Conservation (phyloP, 2,888 invertebrate genomes). For the Lasiommata megera region DNA sequence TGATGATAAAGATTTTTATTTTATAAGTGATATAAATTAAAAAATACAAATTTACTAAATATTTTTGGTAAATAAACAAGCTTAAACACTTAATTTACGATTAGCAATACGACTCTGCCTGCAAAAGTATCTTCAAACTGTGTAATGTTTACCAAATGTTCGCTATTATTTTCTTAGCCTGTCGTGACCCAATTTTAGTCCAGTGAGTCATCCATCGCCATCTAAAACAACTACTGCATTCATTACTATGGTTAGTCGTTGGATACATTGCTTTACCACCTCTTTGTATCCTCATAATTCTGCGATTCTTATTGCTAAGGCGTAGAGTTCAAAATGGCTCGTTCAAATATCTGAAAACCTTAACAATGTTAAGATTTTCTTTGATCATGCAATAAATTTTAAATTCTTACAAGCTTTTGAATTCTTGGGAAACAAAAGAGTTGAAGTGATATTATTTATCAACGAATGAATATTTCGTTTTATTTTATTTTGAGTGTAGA, state of each 20-base stretch:
- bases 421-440: constrained; percentile 25
- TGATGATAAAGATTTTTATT: too few species aligned
- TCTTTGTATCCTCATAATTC: neutral
- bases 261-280: neutral
- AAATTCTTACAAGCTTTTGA: constrained; percentile 31
- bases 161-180: neutral
- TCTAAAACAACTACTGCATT: constrained; percentile 24
- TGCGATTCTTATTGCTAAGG: neutral
- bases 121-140: too few species aligned
- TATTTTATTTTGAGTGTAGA: neutral
- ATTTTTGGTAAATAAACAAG: too few species aligned
- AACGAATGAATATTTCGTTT: constrained; percentile 16
- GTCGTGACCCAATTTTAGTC: constrained; percentile 35
- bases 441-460: constrained; percentile 21
- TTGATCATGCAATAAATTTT: constrained; percentile 39
- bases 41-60: too few species aligned
- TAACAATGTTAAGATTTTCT: constrained; percentile 31
- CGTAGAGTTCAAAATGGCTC: neutral
- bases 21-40: too few species aligned
- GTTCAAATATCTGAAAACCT: constrained; percentile 1
- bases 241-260: constrained; percentile 19
- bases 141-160: neutral
- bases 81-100: too few species aligned
- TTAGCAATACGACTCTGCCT: too few species aligned
- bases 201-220: constrained; percentile 36